Conservation (phyloP, 2,113 vertebrate genomes). For the Mellivora capensis region DNA sequence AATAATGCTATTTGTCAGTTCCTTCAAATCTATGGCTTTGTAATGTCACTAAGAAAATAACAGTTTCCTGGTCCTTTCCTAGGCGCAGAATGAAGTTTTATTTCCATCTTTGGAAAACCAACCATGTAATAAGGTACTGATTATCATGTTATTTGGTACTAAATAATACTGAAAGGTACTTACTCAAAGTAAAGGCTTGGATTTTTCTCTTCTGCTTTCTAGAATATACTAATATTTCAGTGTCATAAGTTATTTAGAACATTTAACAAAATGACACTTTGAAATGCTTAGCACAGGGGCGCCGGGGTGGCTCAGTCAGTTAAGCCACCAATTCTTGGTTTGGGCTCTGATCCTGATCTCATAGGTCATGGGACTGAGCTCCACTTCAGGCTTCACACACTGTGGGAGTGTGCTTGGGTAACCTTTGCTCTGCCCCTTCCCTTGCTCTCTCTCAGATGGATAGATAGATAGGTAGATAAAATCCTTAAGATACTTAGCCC, state of each 20-base stretch:
- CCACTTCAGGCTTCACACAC: not conserved
- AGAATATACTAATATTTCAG: not conserved
- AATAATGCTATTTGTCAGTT: constrained; percentile 6
- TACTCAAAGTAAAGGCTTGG: not conserved
- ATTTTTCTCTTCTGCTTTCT: not conserved
- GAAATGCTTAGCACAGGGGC: not conserved
- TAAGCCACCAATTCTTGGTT: not conserved
- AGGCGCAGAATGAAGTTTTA: not conserved
- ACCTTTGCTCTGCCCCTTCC: not conserved
- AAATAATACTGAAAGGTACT: not conserved
- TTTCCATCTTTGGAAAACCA: not conserved
- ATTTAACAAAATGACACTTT: not conserved
- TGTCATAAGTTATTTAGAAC: not conserved
- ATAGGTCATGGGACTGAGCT: not conserved
- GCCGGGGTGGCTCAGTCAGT: not conserved
- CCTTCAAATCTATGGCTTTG: not conserved
- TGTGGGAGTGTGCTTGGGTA: not conserved
- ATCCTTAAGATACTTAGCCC: not conserved
- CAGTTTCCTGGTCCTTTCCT: not conserved
- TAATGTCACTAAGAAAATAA: not conserved
- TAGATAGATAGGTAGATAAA: not conserved
- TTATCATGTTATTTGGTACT: not conserved
- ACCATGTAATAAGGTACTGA: not conserved
- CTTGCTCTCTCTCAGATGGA: not conserved
- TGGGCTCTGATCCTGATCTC: not conserved